Percentiles rank a stretch among this genome's conserved stretches.
Conservation (phyloP, 2,113 vertebrate species). For the Ceyx melanurus region DNA sequence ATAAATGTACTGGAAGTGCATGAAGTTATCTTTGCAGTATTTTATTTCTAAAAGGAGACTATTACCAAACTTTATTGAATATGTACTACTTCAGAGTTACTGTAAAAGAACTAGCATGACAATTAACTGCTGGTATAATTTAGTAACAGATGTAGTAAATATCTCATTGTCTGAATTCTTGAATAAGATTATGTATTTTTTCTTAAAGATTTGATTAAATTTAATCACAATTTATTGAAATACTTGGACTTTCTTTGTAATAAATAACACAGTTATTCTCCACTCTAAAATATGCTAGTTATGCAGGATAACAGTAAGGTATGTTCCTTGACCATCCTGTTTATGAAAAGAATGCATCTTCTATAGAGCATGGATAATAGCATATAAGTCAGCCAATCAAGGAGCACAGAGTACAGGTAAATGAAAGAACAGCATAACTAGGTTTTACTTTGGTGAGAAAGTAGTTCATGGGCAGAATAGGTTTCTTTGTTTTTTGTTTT, state of each 20-base stretch:
- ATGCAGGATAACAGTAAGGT: background rate
- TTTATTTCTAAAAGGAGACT: background rate
- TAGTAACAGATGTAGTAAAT: background rate
- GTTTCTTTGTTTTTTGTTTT: no score
- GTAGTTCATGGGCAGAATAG: background rate
- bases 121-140: background rate
- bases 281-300: background rate
- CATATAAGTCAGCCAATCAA: background rate
- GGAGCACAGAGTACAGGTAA: background rate
- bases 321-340: background rate
- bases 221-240: background rate
- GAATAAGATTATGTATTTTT: background rate
- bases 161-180: background rate
- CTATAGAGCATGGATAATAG: background rate
- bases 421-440: background rate
- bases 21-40: background rate
- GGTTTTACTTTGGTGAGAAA: background rate
- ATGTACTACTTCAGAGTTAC: background rate
- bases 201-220: background rate
- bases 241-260: background rate
- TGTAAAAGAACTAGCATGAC: background rate
- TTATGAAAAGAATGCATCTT: background rate
- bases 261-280: background rate
- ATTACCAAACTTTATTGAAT: background rate
- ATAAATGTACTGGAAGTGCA: background rate